Evolutionary conservation across 2,888 invertebrate genomes (phyloP), one percentile per base, ranked within the genome.

Genomic region (Callinectes sapidus): DNA sequence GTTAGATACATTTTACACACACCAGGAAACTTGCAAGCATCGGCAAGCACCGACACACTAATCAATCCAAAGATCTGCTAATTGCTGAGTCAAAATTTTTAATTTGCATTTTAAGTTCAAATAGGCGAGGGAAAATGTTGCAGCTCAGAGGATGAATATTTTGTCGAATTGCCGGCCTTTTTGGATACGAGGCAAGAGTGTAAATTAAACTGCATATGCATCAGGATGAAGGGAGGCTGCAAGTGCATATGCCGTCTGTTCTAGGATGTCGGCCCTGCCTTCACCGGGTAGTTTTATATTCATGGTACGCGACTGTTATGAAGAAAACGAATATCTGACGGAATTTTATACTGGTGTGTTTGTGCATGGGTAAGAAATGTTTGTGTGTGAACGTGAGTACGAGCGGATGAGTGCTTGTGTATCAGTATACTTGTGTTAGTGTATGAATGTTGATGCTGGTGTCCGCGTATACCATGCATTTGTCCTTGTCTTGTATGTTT

Each of bases 171-270:
- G 89, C 71, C 89, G 81, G 81, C 81, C 81, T 77, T 89, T 89
- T 89, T 89, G 89, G 89, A 89, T 77, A 77, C 89, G 89, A 89
- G 71, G 71, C 89, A 89, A 89, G 89, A 89, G 77, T 89, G 71
- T 71, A 89, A 89, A 89, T 89, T 71, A 89, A 89, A 89, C 89
- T 89, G 71, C 71, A 89, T 89, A 89, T 89, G 71, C 89, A 89
- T 89, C 39, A 89, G 89, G 89, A 89, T 89, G 89, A 89, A 89
- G 89, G 89, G 89, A 28, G 89, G 39, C 55, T 71, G 89, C 77
- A 42, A 89, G 77, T 89, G 89, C 77, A 89, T 89, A 77, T 89
- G 89, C 42, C 89, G 48, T 35, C 42, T 48, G 89, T 89, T 28
- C 71, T 42, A 42, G 71, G 77, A 81, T 81, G 81, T 81, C 81